phyloP scores from a whole-genome alignment of 1,140 invertebrate species.

The Drosophila triauraria region DNA sequence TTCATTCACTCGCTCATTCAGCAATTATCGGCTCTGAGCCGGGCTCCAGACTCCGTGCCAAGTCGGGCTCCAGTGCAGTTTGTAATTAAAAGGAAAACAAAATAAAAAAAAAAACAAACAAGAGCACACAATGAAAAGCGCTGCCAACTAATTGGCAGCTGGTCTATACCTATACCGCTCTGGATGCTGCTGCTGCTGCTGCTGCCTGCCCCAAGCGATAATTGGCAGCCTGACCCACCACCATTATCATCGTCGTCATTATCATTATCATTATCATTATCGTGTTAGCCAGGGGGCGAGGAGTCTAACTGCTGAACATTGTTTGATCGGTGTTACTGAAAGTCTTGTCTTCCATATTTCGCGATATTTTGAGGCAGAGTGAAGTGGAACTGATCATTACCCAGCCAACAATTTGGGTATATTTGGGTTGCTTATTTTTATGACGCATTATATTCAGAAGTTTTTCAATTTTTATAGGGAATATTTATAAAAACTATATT shows the following conservation, averaged over 20 bases:
- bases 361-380: conserved; percentile 1
- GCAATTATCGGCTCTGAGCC: conserved; percentile 65
- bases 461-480: background rate
- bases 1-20: conserved; percentile 58
- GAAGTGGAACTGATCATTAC: background rate
- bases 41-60: conserved; percentile 6
- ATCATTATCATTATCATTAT: conserved; percentile 35
- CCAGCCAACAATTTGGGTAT: background rate
- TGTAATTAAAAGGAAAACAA: conserved; percentile 38
- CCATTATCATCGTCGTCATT: conserved; percentile 8
- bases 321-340: conserved; percentile 51
- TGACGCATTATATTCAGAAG: background rate
- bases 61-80: conserved; percentile 31
- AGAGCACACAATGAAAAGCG: conserved; percentile 27
- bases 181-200: conserved; percentile 34
- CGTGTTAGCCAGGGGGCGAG: conserved; percentile 26
- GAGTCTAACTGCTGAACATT: conserved; percentile 25
- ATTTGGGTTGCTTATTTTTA: no score
- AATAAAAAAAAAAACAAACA: conserved; percentile 32
- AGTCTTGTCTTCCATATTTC: conserved; percentile 48
- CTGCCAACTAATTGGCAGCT: conserved; percentile 72
- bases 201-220: conserved; percentile 51
- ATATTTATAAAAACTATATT: no score
- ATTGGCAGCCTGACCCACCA: conserved; percentile 60
- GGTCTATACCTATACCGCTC: conserved; percentile 31